Evolutionary conservation across 2,888 invertebrate species (phyloP).

Genomic region (Anaspis maculata): DNA sequence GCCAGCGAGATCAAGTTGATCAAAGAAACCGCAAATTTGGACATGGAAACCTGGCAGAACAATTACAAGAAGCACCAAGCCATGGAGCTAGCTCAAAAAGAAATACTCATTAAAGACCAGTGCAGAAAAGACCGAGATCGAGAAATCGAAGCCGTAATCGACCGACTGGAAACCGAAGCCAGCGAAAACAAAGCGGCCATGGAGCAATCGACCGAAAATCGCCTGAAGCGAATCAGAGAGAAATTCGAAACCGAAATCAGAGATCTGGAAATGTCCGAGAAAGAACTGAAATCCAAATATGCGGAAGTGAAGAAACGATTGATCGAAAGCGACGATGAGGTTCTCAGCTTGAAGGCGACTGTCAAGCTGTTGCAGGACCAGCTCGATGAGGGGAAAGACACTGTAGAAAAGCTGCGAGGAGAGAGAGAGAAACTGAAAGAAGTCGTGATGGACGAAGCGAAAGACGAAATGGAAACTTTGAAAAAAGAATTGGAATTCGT

Average conservation of each 20-base stretch:
- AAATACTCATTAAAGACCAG: conserved; percentile 59
- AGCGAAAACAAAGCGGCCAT: conserved; percentile 50
- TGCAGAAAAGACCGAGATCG: conserved; percentile 66
- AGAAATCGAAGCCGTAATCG: conserved; percentile 68
- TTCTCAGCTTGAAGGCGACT: conserved; percentile 50
- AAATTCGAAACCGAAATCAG: conserved; percentile 66
- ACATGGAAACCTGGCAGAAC: conserved; percentile 56
- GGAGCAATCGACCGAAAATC: conserved; percentile 52
- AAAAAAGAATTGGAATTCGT: conserved; percentile 52
- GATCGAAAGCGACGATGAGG: conserved; percentile 55
- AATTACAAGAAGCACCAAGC: conserved; percentile 56
- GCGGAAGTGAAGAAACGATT: conserved; percentile 58
- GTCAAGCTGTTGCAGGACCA: conserved; percentile 60
- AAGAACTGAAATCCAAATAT: conserved; percentile 57
- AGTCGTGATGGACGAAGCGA: conserved; percentile 55
- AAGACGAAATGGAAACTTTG: conserved; percentile 52
- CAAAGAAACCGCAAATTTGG: conserved; percentile 52
- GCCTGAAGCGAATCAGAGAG: conserved; percentile 61
- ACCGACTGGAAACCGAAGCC: conserved; percentile 59
- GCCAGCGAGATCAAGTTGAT: conserved; percentile 47
- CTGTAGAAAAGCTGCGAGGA: conserved; percentile 44
- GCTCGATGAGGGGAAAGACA: conserved; percentile 40
- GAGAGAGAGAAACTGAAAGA: conserved; percentile 52
- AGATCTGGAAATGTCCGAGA: conserved; percentile 58
- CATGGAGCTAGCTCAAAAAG: conserved; percentile 54